These are phyloP conservation scores for Rattus rattus DNA, from an alignment of 2,113 vertebrate genomes.

Conservation along the genomic window DNA sequence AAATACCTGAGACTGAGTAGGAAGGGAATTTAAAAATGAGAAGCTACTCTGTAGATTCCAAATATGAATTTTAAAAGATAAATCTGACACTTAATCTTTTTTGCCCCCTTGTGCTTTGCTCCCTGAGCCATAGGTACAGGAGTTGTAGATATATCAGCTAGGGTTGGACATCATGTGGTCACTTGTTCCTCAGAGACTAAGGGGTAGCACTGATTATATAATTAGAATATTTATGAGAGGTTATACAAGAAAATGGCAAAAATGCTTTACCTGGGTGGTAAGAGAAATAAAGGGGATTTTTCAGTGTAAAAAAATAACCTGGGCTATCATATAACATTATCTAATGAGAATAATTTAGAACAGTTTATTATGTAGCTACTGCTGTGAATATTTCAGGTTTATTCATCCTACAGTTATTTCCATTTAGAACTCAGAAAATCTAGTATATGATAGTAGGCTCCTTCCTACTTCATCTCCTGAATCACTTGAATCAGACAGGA, in stretches of 20 bases:
- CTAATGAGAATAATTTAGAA: not conserved
- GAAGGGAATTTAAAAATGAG: not conserved
- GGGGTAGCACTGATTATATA: not conserved
- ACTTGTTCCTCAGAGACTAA: not conserved
- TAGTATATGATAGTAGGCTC: not conserved
- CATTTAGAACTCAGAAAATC: not conserved
- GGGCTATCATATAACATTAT: not conserved
- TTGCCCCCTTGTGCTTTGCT: not conserved
- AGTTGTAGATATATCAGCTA: not conserved
- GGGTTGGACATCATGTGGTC: not conserved
- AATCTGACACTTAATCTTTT: not conserved
- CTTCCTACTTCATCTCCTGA: not conserved
- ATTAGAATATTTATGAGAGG: not conserved
- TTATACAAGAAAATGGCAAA: not conserved
- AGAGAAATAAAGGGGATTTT: not conserved
- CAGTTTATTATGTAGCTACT: not conserved
- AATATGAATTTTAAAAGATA: slow-evolving; percentile 1
- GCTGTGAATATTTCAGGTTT: not conserved
- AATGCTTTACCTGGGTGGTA: not conserved
- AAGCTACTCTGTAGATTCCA: not conserved
- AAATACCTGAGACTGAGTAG: not conserved
- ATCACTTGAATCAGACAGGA: slow-evolving; percentile 22
- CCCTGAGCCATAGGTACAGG: not conserved
- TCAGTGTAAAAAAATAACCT: not conserved
- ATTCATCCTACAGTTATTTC: not conserved